These are phyloP conservation scores for Lithobates pipiens DNA, from an alignment of 2,797 vertebrate species.

Conservation along the genomic window DNA sequence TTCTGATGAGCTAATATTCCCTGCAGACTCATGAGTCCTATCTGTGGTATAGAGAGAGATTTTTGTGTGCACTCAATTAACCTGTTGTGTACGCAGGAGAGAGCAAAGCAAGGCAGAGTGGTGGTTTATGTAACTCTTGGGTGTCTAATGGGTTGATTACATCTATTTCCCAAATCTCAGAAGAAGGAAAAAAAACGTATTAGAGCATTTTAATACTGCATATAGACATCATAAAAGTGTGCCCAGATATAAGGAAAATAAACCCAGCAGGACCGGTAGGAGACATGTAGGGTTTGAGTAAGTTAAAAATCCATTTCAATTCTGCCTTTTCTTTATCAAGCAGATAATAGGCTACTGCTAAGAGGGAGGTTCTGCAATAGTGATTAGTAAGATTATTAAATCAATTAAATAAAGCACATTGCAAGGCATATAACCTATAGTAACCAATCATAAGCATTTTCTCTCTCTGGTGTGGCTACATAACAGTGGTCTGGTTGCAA, in stretches of 20 bases:
- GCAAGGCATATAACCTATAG: neutral
- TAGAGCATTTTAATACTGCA: neutral
- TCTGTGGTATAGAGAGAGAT: constrained; percentile 31
- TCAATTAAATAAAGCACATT: neutral
- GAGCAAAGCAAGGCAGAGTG: neutral
- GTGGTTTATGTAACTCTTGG: constrained; percentile 32
- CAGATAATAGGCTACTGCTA: neutral
- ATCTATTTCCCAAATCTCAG: constrained; percentile 37
- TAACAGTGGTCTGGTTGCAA: neutral
- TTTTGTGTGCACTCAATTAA: constrained; percentile 57
- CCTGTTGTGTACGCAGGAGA: constrained; percentile 52
- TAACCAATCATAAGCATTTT: neutral
- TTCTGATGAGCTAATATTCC: constrained; percentile 53
- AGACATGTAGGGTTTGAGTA: neutral
- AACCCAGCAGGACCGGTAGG: neutral
- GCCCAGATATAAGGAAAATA: neutral
- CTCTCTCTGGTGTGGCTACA: neutral
- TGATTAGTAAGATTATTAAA: neutral
- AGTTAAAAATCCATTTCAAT: neutral
- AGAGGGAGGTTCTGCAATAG: neutral
- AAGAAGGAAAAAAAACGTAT: constrained; percentile 6
- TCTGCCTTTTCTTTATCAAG: neutral
- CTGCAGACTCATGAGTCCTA: constrained; percentile 39
- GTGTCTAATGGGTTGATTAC: constrained; percentile 41
- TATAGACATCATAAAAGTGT: constrained; percentile 27